These are phyloP conservation scores for Lacerta bilineata DNA, from an alignment of 2,797 vertebrate genomes.

Conservation along the genomic window DNA sequence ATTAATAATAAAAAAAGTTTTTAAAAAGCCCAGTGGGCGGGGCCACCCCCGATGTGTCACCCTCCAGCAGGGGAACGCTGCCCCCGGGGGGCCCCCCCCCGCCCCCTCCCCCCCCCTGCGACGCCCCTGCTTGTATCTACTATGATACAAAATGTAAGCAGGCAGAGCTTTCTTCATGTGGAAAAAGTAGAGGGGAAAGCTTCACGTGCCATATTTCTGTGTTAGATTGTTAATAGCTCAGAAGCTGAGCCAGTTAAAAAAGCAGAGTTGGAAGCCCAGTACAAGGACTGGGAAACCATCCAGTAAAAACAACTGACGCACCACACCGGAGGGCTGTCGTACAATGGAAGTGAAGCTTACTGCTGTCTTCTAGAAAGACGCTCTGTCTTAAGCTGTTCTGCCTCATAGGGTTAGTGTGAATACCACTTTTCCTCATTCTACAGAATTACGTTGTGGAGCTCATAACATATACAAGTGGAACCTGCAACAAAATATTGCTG, in stretches of 20 bases:
- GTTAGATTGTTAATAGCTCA: not conserved
- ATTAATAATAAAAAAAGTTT: too few species aligned
- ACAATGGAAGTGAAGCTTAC: not conserved
- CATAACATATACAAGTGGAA: not conserved
- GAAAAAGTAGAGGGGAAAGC: not conserved
- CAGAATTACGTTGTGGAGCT: not conserved
- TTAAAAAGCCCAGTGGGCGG: too few species aligned
- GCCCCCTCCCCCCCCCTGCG: too few species aligned
- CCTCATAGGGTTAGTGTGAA: not conserved
- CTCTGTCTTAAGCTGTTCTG: too few species aligned
- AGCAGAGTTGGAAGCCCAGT: not conserved
- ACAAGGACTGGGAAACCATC: not conserved
- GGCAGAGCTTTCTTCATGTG: not conserved
- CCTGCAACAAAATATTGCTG: not conserved
- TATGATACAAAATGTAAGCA: not conserved
- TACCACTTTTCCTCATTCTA: not conserved
- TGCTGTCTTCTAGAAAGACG: not conserved
- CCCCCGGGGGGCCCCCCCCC: too few species aligned
- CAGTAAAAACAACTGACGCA: not conserved
- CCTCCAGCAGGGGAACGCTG: too few species aligned
- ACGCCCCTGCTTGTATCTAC: too few species aligned
- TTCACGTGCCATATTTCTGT: not conserved
- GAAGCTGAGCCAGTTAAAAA: not conserved
- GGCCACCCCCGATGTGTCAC: not conserved
- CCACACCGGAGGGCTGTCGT: not conserved